Conservation (phyloP, 2,797 vertebrate genomes). For the Pangasius mekongensis region DNA sequence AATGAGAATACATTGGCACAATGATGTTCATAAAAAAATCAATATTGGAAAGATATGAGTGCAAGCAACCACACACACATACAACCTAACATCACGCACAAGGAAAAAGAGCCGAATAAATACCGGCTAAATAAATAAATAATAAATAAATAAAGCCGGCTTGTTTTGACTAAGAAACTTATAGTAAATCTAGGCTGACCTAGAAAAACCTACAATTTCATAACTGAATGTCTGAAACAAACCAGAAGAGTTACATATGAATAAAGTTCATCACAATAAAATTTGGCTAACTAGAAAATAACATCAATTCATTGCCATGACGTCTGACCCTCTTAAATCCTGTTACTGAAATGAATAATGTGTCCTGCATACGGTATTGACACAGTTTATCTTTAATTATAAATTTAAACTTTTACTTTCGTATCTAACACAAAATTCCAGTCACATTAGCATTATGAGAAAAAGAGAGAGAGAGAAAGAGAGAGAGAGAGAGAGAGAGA, state of each 20-base stretch:
- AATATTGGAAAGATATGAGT: conserved; percentile 4
- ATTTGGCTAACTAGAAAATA: not conserved
- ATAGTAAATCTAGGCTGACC: not conserved
- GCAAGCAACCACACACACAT: conserved; percentile 7
- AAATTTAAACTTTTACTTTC: not conserved
- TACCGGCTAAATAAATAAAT: no score
- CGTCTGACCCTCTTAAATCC: not conserved
- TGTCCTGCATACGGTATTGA: no score
- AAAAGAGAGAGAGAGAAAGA: not conserved
- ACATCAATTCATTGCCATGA: not conserved
- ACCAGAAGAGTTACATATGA: not conserved
- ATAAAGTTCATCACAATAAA: not conserved
- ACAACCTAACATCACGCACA: not conserved
- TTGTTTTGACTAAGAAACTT: not conserved
- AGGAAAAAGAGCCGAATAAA: not conserved
- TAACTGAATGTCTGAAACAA: not conserved
- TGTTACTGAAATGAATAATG: no score
- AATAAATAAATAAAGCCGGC: not conserved
- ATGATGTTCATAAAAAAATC: conserved; percentile 34
- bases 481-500: conserved; percentile 12
- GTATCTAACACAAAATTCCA: not conserved
- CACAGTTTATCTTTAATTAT: not conserved
- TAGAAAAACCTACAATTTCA: not conserved
- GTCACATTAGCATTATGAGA: not conserved
- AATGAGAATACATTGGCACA: conserved; percentile 30